Evolutionary conservation across 2,888 invertebrate genomes (phyloP), one percentile per base, ranked within the genome.

Genomic region (Encarsia formosa): DNA sequence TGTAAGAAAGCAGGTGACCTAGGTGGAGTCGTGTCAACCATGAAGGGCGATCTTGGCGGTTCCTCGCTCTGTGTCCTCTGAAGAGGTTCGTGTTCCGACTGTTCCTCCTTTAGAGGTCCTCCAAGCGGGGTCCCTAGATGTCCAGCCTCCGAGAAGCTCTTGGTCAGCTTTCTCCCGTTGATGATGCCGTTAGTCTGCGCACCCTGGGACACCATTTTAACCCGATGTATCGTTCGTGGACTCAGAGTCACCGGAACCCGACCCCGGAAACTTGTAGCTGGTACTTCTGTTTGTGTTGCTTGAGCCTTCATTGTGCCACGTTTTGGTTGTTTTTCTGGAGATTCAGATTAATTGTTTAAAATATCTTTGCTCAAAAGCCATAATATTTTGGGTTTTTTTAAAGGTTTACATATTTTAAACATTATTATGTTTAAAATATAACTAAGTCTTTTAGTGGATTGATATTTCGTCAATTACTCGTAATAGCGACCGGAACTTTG

Each of bases 291-390:
- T 76, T 94, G 93, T 4, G 93, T 94, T 15, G 93, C 92, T 76
- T 93, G 93, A 1, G 92, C 92, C 73, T 91, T 88, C 92, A 92
- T 92, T 0, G 87, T 85, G 31, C 86, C 83, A 66, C 89, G 82
- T 69, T 91, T 91, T 57, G 88, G 68, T 44, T 63, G 78, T 72
- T 88, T 88, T 75, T 91, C 91, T 82, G 79, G 57, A 32, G n/a
- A n/a, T n/a, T n/a, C n/a, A n/a, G n/a, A n/a, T n/a, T n/a, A n/a
- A n/a, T n/a, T n/a, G n/a, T n/a, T n/a, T n/a, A n/a, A n/a, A n/a
- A n/a, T n/a, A n/a, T n/a, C n/a, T n/a, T n/a, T n/a, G n/a, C n/a
- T n/a, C n/a, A n/a, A n/a, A n/a, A n/a, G n/a, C n/a, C n/a, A n/a
- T n/a, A n/a, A n/a, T n/a, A n/a, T n/a, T n/a, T n/a, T n/a, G n/a